Evolutionary conservation across 35 echinoderm and acorn worm species (phyloP), one percentile per base, ranked within the genome.

Genomic region (Eucidaris tribuloides): DNA sequence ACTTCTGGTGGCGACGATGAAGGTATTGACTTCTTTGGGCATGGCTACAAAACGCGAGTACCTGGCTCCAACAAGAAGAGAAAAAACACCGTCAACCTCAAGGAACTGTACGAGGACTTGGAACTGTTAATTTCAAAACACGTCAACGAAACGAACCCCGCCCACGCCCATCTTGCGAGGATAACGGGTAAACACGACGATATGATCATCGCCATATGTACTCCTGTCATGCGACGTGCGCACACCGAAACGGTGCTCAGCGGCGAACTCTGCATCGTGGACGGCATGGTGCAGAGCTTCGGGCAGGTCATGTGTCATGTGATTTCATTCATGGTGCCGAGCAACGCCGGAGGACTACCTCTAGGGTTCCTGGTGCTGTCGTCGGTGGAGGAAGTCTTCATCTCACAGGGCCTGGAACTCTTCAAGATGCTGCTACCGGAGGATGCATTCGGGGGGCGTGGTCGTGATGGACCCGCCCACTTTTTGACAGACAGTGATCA

Each of bases 281-380:
- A 74, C 68, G 68, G 68, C 35, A 74, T 40, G 5, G 38, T 35
- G 35, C 68, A 74, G 68, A 74, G 68, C 35, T 74, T 74, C 17
- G 68, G 68, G 24, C 68, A 74, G 68, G 68, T 38, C 41, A 74
- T 74, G 68, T 74, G 68, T 22, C 44, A 74, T n/a, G 68, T 74
- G 34, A 36, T 74, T 9, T 74, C 68, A 33, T 74, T 74, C 68
- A 74, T 74, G 68, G 68, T 74, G 22, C 68, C 68, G 2, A 74
- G 37, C 68, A 74, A 44, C 25, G 68, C 68, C 4, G 68, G 68
- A n/a, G 68, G 68, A 22, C 24, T 74, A 24, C 68, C 68, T 44
- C 68, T 74, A 25, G 68, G 68, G 68, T 74, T 74, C 68, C 37
- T 74, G 34, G 68, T 74, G 15, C 68, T 74, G 68, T 74, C 68